A percentile compares a stretch with the other conserved stretches of the same genome.
phyloP scores from a whole-genome alignment of 1,140 invertebrate species.

The Zaprionus nigranus region DNA sequence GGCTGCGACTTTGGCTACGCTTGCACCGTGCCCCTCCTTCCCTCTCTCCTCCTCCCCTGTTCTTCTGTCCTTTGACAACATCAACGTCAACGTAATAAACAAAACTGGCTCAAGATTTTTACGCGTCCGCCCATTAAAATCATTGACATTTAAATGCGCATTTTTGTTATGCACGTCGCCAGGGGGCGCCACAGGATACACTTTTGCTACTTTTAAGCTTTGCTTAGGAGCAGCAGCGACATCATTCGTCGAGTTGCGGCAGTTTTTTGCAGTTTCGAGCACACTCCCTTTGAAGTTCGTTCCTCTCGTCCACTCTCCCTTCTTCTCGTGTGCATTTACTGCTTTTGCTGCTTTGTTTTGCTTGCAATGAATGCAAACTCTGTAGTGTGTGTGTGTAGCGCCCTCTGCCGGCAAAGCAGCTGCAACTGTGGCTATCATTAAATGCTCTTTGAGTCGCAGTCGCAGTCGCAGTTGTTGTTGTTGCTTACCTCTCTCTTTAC shows the following conservation, averaged over 20 bases:
- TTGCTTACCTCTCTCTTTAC: constrained; percentile 37
- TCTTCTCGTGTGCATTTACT: constrained; percentile 28
- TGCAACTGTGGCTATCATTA: constrained; percentile 60
- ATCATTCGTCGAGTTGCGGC: constrained; percentile 14
- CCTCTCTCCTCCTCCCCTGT: not conserved
- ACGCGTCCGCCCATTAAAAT: constrained; percentile 81
- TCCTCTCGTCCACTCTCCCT: not conserved
- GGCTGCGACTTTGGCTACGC: not conserved
- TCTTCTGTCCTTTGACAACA: constrained; percentile 45
- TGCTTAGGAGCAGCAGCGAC: constrained; percentile 22
- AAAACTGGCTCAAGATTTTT: constrained; percentile 82
- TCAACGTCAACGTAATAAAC: constrained; percentile 66
- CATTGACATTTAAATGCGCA: constrained; percentile 79
- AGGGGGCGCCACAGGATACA: constrained; percentile 49
- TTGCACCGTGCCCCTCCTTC: not conserved
- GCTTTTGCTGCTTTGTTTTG: constrained; percentile 44
- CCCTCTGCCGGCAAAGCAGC: constrained; percentile 19
- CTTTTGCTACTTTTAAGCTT: constrained; percentile 64
- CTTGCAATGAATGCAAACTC: constrained; percentile 55
- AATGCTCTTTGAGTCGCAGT: constrained; percentile 55
- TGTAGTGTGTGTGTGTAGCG: constrained; percentile 37
- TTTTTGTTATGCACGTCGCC: constrained; percentile 38
- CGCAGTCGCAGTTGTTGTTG: constrained; percentile 29
- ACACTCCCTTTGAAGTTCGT: constrained; percentile 56
- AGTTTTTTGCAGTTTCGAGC: constrained; percentile 39